Evolutionary conservation across 1,140 invertebrate species (phyloP), one percentile per base, ranked within the genome.

Genomic region (Drosophila sp.): DNA sequence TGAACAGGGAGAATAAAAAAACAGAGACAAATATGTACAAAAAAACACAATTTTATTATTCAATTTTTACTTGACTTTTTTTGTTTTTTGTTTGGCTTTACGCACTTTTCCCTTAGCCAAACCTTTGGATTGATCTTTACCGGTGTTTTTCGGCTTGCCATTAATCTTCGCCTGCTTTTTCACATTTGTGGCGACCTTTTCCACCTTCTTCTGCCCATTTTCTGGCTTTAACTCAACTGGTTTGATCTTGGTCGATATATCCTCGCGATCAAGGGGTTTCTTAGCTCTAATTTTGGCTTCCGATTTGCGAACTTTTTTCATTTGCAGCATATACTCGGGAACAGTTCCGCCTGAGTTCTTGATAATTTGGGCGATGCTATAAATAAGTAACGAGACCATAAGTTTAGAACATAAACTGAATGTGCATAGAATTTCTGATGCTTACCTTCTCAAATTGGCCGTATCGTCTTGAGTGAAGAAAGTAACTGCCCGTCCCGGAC

Each of bases 391-490:
- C 6, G 38, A 3, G 2, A 6, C 7, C 0, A 63, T 32, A 69
- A 1, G 29, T 3, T 27, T 44, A 30, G 10, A 44, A 60, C 47
- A 11, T 5, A 27, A 27, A 10, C 35, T 10, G 7, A 27, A 3
- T 50, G 4, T 2, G 8, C 8, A 38, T 10, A 7, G 7, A 0
- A 17, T 0, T 0, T 25, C 1, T 17, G 1, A 27, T 40, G 56
- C 50, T 82, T 93, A 97, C 97, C 96, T 97, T 91, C 96, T 94
- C 30, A 98, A 94, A 93, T 97, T 96, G 5, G 93, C 92, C 10
- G 94, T 94, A 93, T 99, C 98, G 60, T 96, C 94, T 89, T 97
- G 94, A 1, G 98, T 98, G 89, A 99, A 99, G 93, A 98, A 99
- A 1, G 98, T 99, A 40, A 99, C 94, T 0, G 98, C 98, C 89